phyloP scores from a whole-genome alignment of 2,797 vertebrate genomes.

The Toxotes lorentzi region DNA sequence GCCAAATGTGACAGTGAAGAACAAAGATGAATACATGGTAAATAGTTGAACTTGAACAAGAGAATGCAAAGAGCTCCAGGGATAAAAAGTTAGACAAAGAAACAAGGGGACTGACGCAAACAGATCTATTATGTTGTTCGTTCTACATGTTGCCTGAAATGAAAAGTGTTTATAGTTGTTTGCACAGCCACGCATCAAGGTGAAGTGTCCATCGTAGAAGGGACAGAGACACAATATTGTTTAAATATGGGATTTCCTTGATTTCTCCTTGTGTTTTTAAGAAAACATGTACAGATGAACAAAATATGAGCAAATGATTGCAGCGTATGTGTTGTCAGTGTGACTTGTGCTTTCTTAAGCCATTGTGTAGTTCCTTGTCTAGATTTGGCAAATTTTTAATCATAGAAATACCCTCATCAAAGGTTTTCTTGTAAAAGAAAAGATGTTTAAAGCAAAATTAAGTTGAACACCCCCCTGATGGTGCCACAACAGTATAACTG shows the following conservation, averaged over 20 bases:
- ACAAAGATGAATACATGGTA: slow-evolving; percentile 19
- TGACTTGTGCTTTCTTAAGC: not conserved
- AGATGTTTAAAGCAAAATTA: not conserved
- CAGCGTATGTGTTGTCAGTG: not conserved
- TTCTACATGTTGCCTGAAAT: not conserved
- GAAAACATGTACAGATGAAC: not conserved
- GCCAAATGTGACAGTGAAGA: slow-evolving; percentile 52
- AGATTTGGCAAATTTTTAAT: not conserved
- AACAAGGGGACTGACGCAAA: slow-evolving; percentile 16
- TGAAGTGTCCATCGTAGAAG: not conserved
- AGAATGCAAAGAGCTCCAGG: slow-evolving; percentile 23
- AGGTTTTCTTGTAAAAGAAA: not conserved
- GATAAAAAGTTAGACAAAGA: not conserved
- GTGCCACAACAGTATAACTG: not conserved
- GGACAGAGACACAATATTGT: not conserved
- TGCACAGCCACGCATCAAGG: not conserved
- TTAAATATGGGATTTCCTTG: not conserved
- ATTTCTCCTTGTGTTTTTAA: not conserved
- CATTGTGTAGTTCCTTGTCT: not conserved
- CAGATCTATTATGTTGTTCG: slow-evolving; percentile 3
- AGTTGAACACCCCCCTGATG: not conserved
- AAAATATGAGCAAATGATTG: not conserved
- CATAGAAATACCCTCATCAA: not conserved
- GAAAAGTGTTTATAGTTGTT: not conserved
- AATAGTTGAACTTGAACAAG: slow-evolving; percentile 27